Evolutionary conservation across 2,888 invertebrate genomes (phyloP).

Genomic region (Diachrysia chrysitis): DNA sequence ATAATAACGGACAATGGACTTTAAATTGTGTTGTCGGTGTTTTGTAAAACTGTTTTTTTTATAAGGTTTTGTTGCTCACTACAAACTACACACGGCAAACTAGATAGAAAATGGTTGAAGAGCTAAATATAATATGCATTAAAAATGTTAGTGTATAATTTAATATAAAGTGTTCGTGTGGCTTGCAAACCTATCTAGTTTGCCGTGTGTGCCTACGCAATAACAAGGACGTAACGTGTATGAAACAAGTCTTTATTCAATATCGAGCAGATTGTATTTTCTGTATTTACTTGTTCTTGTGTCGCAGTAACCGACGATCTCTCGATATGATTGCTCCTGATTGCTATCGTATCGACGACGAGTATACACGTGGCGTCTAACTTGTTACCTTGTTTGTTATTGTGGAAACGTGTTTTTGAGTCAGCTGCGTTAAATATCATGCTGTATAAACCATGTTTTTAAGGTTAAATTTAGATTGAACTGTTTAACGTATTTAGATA

Average conservation of each 20-base stretch:
- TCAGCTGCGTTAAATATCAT: not conserved
- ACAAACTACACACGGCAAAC: too few relatives aligned
- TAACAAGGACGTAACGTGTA: too few relatives aligned
- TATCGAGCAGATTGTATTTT: not conserved
- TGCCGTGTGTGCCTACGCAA: too few relatives aligned
- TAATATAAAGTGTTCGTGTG: too few relatives aligned
- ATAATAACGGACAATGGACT: too few relatives aligned
- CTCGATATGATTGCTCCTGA: slow-evolving; percentile 40
- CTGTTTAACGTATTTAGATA: not conserved
- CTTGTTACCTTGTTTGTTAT: slow-evolving; percentile 26
- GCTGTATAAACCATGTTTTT: not conserved
- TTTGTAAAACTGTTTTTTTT: too few relatives aligned
- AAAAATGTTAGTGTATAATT: too few relatives aligned
- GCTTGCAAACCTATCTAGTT: too few relatives aligned
- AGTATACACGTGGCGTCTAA: slow-evolving; percentile 22
- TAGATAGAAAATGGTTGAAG: too few relatives aligned
- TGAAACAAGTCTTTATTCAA: not conserved
- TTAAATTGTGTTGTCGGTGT: too few relatives aligned
- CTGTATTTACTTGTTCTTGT: not conserved
- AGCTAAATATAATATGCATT: too few relatives aligned
- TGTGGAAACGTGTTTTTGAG: not conserved
- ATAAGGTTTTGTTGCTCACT: too few relatives aligned
- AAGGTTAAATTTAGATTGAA: not conserved
- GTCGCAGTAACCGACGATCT: slow-evolving; percentile 27
- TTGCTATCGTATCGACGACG: slow-evolving; percentile 24